These are phyloP conservation scores for Pelagia noctiluca DNA, from an alignment of 30 jellyfish, hydroid and myxozoan genomes.

Conservation along the genomic window DNA sequence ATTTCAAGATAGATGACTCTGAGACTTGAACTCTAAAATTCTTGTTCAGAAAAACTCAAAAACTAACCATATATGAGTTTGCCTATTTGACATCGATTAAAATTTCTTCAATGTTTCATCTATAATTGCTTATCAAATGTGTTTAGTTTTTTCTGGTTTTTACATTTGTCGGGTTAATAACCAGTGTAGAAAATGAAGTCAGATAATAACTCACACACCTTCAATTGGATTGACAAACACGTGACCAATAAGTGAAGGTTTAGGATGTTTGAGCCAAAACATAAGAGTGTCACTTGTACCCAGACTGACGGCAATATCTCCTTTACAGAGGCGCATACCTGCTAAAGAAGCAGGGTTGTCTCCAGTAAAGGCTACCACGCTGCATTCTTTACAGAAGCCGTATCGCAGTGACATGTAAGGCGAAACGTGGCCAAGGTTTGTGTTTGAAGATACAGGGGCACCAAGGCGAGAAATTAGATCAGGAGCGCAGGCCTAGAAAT, in stretches of 20 bases:
- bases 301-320: slow-evolving; percentile 91
- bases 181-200: too few relatives aligned
- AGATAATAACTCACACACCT: slow-evolving; percentile 51
- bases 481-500: slow-evolving; percentile 88
- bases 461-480: slow-evolving; percentile 64
- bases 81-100: too few relatives aligned
- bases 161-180: too few relatives aligned
- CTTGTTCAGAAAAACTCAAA: too few relatives aligned
- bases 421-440: slow-evolving; percentile 74
- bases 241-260: slow-evolving; percentile 75
- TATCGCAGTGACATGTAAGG: slow-evolving; percentile 71
- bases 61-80: too few relatives aligned
- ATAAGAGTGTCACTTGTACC: slow-evolving; percentile 96
- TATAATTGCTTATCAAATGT: too few relatives aligned
- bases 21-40: too few relatives aligned
- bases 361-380: slow-evolving; percentile 85
- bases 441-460: slow-evolving; percentile 73
- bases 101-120: too few relatives aligned
- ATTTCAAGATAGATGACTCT: too few relatives aligned
- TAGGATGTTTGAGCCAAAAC: slow-evolving; percentile 68
- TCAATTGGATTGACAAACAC: slow-evolving; percentile 85
- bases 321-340: slow-evolving; percentile 80
- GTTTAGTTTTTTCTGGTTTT: too few relatives aligned
- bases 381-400: slow-evolving; percentile 69
- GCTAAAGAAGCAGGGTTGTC: slow-evolving; percentile 95